Base-by-base conservation (phyloP, 2,888 invertebrate species). In the Athalia rosae region DNA sequence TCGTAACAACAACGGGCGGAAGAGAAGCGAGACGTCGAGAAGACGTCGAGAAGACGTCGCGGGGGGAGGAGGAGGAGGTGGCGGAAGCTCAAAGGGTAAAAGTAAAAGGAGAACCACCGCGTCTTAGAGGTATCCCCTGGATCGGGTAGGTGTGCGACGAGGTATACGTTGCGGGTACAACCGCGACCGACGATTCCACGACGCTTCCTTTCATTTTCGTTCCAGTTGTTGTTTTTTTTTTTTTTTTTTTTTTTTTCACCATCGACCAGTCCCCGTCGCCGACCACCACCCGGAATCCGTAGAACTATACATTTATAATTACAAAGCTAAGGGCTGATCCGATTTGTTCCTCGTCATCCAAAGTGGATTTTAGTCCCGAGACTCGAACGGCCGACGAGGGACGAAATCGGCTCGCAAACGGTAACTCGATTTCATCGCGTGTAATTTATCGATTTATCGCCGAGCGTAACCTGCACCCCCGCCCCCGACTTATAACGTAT, bases 1-100 rank as follows among this genome's bases (percentile, higher is more conserved):
- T 67, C 50, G 50, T 67, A 67, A n/a, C n/a, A n/a, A n/a, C 67
- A 67, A 67, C 53, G 67, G 53, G 11, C 28, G 15, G 67, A 67
- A 67, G 67, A 67, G 28, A n/a, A n/a, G n/a, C n/a, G n/a, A n/a
- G n/a, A n/a, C n/a, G n/a, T n/a, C n/a, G n/a, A n/a, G n/a, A n/a
- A n/a, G n/a, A n/a, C n/a, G n/a, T n/a, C n/a, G n/a, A n/a, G n/a
- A 67, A 53, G 28, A 7, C 9, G 4, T 28, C 28, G 28, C 28
- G 28, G 28, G 28, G 28, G n/a, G n/a, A n/a, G n/a, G n/a, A n/a
- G n/a, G n/a, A n/a, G n/a, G n/a, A 28, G 28, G 28, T 28, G 28
- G 28, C 28, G 28, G 28, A 28, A 28, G 28, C 28, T 28, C 28
- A 28, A 28, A 28, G 2, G 28, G 28, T 28, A 28, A 28, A 28